Evolutionary conservation across 1,140 invertebrate genomes (phyloP).

Genomic region (Ips nitidus): DNA sequence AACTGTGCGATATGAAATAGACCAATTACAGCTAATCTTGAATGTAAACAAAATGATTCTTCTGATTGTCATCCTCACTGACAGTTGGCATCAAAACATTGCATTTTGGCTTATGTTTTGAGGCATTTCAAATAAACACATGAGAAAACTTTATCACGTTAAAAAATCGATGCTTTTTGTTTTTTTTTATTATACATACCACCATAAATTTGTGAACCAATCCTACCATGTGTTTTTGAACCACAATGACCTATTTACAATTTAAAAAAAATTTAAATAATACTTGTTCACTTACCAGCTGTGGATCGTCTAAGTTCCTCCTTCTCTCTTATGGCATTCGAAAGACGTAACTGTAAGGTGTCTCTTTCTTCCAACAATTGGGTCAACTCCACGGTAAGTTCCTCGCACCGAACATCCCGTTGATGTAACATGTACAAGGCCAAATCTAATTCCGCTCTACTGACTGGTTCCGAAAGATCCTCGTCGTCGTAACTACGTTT

Average conservation of each 20-base stretch:
- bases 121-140: no score
- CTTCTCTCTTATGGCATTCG: constrained; percentile 73
- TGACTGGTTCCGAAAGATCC: constrained; percentile 44
- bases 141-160: no score
- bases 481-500: constrained; percentile 28
- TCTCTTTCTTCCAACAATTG: constrained; percentile 83
- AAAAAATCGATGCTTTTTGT: no score
- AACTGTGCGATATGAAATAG: no score
- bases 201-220: no score
- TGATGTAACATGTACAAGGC: constrained; percentile 85
- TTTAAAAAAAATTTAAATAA: not conserved
- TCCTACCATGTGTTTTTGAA: no score
- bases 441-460: constrained; percentile 72
- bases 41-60: no score
- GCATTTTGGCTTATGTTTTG: no score
- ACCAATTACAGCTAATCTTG: no score
- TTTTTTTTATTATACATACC: no score
- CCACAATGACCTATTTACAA: not conserved
- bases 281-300: not conserved
- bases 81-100: no score
- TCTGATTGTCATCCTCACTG: no score
- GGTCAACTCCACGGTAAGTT: constrained; percentile 82
- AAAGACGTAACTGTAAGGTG: constrained; percentile 76
- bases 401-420: constrained; percentile 83
- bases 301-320: constrained; percentile 58